These are phyloP conservation scores for Tragelaphus eurycerus DNA, from an alignment of 2,797 vertebrate genomes.

Conservation along the genomic window DNA sequence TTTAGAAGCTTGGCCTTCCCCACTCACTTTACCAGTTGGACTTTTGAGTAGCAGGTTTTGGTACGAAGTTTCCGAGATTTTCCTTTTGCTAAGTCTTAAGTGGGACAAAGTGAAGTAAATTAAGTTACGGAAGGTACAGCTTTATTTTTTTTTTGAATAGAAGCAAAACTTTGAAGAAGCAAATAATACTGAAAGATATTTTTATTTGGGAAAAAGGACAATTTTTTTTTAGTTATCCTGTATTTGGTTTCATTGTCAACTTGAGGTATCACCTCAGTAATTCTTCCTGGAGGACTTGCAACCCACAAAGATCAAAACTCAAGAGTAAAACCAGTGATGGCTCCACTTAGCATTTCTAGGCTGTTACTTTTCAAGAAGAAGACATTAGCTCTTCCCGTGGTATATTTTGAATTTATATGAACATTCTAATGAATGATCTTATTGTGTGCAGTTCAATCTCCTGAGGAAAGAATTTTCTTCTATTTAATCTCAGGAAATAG, in stretches of 20 bases:
- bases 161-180: slow-evolving; percentile 1
- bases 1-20: neutral
- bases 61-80: neutral
- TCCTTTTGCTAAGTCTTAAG: neutral
- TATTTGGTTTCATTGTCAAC: slow-evolving; percentile 64
- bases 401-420: slow-evolving; percentile 57
- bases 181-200: neutral
- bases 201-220: neutral
- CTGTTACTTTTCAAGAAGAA: slow-evolving; percentile 29
- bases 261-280: neutral
- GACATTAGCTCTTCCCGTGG: slow-evolving; percentile 37
- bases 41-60: neutral
- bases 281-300: neutral
- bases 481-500: slow-evolving; percentile 71
- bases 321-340: neutral
- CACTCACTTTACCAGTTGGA: neutral
- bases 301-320: neutral
- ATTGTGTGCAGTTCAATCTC: slow-evolving; percentile 64
- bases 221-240: slow-evolving; percentile 40
- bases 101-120: neutral
- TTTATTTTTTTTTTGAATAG: neutral
- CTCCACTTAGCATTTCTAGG: neutral
- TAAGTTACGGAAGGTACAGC: neutral
- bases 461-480: slow-evolving; percentile 66
- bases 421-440: slow-evolving; percentile 64